phyloP scores from a whole-genome alignment of 1,140 invertebrate genomes.

The Dinoponera quadriceps region DNA sequence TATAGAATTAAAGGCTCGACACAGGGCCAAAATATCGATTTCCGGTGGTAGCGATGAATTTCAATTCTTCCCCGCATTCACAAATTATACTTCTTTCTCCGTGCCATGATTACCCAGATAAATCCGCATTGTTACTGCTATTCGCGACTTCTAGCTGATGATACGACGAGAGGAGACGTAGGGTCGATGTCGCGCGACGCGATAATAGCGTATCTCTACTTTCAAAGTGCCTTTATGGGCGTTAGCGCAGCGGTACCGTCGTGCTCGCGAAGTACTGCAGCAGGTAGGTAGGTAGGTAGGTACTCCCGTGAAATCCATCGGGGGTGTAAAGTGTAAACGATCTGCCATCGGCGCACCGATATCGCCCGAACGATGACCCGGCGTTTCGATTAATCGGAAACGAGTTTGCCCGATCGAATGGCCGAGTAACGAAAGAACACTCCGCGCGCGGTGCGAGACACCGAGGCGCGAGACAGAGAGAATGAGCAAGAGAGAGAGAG shows the following conservation, averaged over 20 bases:
- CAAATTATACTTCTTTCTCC: background rate
- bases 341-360: constrained; percentile 65
- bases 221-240: constrained; percentile 19
- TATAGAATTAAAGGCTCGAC: too few species aligned
- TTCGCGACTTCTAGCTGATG: background rate
- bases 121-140: background rate
- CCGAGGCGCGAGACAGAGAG: constrained; percentile 12
- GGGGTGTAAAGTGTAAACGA: constrained; percentile 77
- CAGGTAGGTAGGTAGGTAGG: background rate
- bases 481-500: background rate
- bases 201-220: constrained; percentile 27
- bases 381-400: constrained; percentile 76
- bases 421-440: constrained; percentile 41
- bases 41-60: too few species aligned
- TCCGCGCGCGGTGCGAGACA: background rate
- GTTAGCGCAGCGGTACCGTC: background rate
- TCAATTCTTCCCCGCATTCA: too few species aligned
- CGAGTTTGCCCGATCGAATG: constrained; percentile 48
- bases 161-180: background rate
- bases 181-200: constrained; percentile 11
- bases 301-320: constrained; percentile 72
- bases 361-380: constrained; percentile 71
- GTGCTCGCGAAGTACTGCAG: constrained; percentile 3
- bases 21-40: too few species aligned
- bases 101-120: constrained; percentile 1